Percentiles rank a stretch among this genome's conserved stretches.
Evolutionary conservation across 2,113 vertebrate genomes (phyloP).

Genomic region (Microcebus murinus): DNA sequence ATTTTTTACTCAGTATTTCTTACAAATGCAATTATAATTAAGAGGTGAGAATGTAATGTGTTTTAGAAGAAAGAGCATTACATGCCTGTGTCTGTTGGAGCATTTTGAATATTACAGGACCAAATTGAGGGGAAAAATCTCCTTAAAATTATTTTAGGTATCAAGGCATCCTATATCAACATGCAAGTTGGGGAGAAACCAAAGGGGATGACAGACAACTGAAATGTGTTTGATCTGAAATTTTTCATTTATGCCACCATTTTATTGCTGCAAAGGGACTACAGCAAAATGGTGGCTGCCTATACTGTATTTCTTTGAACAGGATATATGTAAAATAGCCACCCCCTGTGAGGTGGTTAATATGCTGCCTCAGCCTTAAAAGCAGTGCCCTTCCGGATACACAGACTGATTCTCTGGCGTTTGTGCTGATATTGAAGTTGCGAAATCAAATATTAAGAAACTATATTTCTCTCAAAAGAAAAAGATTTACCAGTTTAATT

Average conservation of each 20-base stretch:
- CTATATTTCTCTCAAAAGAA: constrained; percentile 66
- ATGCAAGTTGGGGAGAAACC: constrained; percentile 76
- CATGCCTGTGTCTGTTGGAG: background rate
- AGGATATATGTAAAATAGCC: constrained; percentile 61
- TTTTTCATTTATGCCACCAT: constrained; percentile 83
- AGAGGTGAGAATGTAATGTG: background rate
- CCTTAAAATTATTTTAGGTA: constrained; percentile 67
- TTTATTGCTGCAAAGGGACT: constrained; percentile 75
- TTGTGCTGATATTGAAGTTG: constrained; percentile 55
- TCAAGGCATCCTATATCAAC: constrained; percentile 78
- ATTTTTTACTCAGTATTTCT: constrained; percentile 50
- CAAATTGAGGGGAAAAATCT: background rate
- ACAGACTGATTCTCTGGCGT: background rate
- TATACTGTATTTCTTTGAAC: constrained; percentile 28
- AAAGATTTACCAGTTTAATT: constrained; percentile 79
- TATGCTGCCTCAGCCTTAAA: background rate
- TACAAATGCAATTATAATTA: constrained; percentile 16
- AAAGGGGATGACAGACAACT: constrained; percentile 77
- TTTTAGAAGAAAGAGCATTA: constrained; percentile 42
- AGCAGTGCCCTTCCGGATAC: background rate
- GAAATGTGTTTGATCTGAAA: constrained; percentile 79
- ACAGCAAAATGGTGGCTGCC: constrained; percentile 81
- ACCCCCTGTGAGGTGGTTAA: constrained; percentile 16
- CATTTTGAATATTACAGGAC: background rate
- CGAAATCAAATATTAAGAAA: constrained; percentile 66